Evolutionary conservation across 23 tunicate species (phyloP).

Genomic region (Ciona savignyi): DNA sequence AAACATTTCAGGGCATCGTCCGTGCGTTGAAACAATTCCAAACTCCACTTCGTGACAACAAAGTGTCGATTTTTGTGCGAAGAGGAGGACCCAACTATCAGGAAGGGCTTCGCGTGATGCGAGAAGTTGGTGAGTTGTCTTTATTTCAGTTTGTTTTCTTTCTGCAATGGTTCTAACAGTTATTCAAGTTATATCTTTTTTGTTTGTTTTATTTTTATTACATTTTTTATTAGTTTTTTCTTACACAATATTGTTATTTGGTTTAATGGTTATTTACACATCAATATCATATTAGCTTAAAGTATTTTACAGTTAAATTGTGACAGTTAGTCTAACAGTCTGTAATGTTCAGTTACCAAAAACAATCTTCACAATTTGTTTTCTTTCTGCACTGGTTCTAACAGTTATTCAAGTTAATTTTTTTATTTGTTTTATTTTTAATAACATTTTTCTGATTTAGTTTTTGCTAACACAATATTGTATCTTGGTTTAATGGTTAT

Average conservation of each 20-base stretch:
- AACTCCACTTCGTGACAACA: constrained; percentile 47
- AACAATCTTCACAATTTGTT: neutral
- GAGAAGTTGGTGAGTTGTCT: constrained; percentile 82
- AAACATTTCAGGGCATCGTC: constrained; percentile 88
- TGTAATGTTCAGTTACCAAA: too few species aligned
- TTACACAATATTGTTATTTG: too few species aligned
- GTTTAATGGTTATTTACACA: too few species aligned
- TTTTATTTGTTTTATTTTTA: neutral
- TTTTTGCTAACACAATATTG: too few species aligned
- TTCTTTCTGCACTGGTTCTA: too few species aligned
- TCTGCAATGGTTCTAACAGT: too few species aligned
- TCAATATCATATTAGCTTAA: too few species aligned
- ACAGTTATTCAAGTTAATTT: too few species aligned
- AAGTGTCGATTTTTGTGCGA: constrained; percentile 83
- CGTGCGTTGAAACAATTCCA: constrained; percentile 93
- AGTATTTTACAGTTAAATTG: too few species aligned
- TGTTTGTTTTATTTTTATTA: neutral
- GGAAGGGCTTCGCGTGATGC: constrained; percentile 94
- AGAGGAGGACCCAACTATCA: constrained; percentile 99
- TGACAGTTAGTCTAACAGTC: too few species aligned
- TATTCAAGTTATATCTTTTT: too few species aligned
- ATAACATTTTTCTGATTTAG: neutral
- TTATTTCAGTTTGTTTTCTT: neutral
- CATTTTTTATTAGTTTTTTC: neutral
- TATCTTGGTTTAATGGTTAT: too few species aligned